Conservation (phyloP, 2,797 vertebrate genomes). For the Mormyrops attenuatus region DNA sequence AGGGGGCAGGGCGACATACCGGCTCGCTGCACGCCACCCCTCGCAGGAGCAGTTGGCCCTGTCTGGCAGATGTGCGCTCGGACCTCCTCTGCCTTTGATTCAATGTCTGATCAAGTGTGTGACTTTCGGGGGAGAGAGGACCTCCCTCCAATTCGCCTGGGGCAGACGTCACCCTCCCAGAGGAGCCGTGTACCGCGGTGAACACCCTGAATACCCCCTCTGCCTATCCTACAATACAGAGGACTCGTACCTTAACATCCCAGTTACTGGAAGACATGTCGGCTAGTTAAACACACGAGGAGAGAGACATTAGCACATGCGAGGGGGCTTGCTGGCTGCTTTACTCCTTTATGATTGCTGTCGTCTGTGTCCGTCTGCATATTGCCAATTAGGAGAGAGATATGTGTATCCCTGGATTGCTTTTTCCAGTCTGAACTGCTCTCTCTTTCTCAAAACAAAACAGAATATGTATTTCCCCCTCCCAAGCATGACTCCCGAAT, state of each 20-base stretch:
- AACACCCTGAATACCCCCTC: slow-evolving; percentile 20
- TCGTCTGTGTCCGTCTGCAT: slow-evolving; percentile 16
- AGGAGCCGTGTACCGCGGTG: background rate
- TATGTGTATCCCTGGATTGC: slow-evolving; percentile 10
- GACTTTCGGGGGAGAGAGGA: background rate
- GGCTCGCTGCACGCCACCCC: background rate
- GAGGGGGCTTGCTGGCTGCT: background rate
- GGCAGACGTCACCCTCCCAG: slow-evolving; percentile 1
- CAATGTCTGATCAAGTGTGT: background rate
- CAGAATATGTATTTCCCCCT: slow-evolving; percentile 24
- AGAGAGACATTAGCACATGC: slow-evolving; percentile 16
- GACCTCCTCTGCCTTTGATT: background rate
- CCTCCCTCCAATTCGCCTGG: background rate
- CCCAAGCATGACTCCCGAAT: slow-evolving; percentile 20
- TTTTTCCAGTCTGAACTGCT: slow-evolving; percentile 14
- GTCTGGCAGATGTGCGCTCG: background rate
- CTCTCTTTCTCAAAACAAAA: slow-evolving; percentile 23
- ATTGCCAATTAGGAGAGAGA: slow-evolving; percentile 23
- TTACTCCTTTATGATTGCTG: slow-evolving; percentile 12
- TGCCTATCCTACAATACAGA: slow-evolving; percentile 27
- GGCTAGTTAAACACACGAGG: slow-evolving; percentile 19
- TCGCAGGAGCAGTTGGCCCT: background rate
- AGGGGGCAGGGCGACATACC: background rate
- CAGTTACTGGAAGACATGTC: slow-evolving; percentile 8
- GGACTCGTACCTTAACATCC: slow-evolving; percentile 17